phyloP scores from a whole-genome alignment of 2,113 vertebrate genomes.

The Hypanus sabinus region DNA sequence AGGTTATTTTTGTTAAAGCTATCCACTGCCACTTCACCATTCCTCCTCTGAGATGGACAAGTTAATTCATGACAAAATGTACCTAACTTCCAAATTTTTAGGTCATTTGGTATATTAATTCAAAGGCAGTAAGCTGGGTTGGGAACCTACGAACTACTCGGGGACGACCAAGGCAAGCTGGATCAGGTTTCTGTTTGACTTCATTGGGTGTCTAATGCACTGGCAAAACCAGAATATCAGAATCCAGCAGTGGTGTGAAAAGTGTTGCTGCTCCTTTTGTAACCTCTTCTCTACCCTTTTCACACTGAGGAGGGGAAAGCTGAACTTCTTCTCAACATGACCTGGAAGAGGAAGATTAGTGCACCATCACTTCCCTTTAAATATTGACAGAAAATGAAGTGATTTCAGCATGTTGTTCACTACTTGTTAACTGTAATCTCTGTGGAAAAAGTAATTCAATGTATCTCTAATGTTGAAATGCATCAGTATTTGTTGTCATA shows the following conservation, averaged over 20 bases:
- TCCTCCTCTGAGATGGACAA: neutral
- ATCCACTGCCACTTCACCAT: too few species aligned
- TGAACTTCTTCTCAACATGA: neutral
- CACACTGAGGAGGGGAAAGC: neutral
- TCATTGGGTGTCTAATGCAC: neutral
- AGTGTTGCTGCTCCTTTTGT: neutral
- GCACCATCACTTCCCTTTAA: neutral
- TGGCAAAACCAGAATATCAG: neutral
- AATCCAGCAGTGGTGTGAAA: neutral
- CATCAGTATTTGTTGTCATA: neutral
- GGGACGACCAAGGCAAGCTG: neutral
- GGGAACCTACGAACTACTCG: neutral
- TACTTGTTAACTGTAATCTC: neutral
- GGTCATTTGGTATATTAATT: neutral
- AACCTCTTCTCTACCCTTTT: neutral
- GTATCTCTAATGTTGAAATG: neutral
- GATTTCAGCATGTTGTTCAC: neutral
- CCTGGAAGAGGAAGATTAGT: neutral
- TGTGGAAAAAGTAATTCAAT: neutral
- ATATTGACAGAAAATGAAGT: neutral
- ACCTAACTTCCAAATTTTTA: neutral
- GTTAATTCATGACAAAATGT: neutral
- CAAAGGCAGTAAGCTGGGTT: neutral
- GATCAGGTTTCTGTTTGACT: neutral
- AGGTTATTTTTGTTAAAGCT: too few species aligned